Conservation (phyloP, 2,113 vertebrate species). For the Pterophyllum scalare region DNA sequence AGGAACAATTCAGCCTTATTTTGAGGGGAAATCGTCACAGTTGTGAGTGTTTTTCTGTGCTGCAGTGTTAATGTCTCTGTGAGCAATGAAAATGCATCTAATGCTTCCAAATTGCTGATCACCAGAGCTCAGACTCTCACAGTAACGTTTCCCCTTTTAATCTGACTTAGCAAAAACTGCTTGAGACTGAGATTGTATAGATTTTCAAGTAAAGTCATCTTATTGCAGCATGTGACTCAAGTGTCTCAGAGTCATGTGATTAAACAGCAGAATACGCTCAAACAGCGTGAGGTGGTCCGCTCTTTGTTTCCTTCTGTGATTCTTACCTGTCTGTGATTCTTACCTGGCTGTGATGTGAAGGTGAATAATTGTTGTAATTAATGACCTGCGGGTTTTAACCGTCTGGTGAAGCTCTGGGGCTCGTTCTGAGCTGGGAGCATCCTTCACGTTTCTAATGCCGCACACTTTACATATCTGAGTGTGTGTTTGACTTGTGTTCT, state of each 20-base stretch:
- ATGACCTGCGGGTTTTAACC: conserved; percentile 75
- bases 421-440: conserved; percentile 38
- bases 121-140: too few species aligned
- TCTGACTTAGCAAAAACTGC: background rate
- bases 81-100: too few species aligned
- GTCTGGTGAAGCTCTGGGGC: conserved; percentile 66
- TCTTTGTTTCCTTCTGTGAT: conserved; percentile 52
- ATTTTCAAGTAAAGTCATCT: background rate
- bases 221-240: too few species aligned
- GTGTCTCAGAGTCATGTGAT: background rate
- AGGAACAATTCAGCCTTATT: too few species aligned
- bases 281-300: background rate
- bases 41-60: too few species aligned
- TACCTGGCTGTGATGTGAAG: conserved; percentile 75
- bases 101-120: too few species aligned
- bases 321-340: conserved; percentile 60
- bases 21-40: too few species aligned
- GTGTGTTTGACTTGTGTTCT: conserved; percentile 32
- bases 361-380: conserved; percentile 84
- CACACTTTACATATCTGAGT: conserved; percentile 3
- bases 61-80: too few species aligned
- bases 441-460: conserved; percentile 13
- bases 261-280: background rate
- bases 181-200: background rate
- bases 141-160: background rate